phyloP scores from a whole-genome alignment of 2,888 invertebrate species.

The Limulus polyphemus region DNA sequence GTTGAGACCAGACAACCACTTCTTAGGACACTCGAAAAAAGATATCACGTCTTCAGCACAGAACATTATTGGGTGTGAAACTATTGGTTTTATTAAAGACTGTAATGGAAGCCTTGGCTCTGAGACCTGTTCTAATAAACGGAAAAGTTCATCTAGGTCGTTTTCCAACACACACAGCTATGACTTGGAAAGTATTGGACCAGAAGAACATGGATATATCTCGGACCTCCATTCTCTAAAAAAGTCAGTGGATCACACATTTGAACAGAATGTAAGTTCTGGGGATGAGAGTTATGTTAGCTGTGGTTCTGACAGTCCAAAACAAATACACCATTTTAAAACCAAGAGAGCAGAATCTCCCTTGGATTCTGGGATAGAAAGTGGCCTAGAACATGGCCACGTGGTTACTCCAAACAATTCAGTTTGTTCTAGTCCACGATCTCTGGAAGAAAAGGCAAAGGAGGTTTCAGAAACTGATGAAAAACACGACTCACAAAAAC shows the following conservation, averaged over 20 bases:
- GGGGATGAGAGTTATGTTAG: slow-evolving; percentile 46
- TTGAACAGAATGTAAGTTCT: slow-evolving; percentile 44
- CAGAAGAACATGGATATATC: not conserved
- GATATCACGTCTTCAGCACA: slow-evolving; percentile 1
- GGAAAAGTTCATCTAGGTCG: slow-evolving; percentile 71
- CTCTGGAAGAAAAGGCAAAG: slow-evolving; percentile 51
- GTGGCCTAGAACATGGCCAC: slow-evolving; percentile 70
- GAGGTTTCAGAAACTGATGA: slow-evolving; percentile 32
- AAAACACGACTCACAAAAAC: slow-evolving; percentile 50
- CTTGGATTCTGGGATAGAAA: slow-evolving; percentile 85
- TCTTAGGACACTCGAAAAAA: too few relatives aligned
- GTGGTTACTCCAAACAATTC: slow-evolving; percentile 25
- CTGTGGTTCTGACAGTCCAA: slow-evolving; percentile 15
- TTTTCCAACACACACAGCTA: slow-evolving; percentile 59
- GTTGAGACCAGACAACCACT: too few relatives aligned
- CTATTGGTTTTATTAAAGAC: slow-evolving; percentile 1
- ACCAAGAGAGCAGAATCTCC: slow-evolving; percentile 58
- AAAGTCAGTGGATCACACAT: slow-evolving; percentile 6
- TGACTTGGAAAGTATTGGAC: slow-evolving; percentile 12
- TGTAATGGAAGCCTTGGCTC: slow-evolving; percentile 7
- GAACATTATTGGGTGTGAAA: slow-evolving; percentile 22
- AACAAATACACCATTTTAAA: slow-evolving; percentile 19
- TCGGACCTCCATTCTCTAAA: not conserved
- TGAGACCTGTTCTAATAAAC: slow-evolving; percentile 44
- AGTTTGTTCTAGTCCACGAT: slow-evolving; percentile 39